Conservation (phyloP, 2,113 vertebrate species). For the Pseudopipra pipra region DNA sequence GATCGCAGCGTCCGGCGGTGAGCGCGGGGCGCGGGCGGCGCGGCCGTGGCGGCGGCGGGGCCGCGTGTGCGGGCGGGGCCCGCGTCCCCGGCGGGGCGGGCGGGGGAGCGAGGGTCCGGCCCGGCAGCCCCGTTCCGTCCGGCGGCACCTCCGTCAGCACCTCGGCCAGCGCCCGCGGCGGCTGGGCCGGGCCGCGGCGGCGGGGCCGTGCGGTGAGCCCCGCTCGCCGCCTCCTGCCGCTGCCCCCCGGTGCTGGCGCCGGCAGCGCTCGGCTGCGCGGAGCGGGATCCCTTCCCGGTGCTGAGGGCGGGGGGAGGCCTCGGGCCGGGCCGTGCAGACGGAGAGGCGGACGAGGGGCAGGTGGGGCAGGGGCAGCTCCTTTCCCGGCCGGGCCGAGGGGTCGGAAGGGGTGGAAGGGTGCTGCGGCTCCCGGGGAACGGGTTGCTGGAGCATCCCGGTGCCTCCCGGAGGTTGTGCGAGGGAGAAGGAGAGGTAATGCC, state of each 20-base stretch:
- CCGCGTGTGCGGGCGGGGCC: no score
- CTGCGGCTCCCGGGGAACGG: background rate
- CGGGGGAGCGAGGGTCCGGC: background rate
- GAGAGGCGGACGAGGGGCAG: background rate
- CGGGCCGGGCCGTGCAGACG: background rate
- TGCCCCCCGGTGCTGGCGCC: background rate
- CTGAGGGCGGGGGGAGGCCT: background rate
- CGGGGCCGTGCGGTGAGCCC: background rate
- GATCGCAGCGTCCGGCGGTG: no score
- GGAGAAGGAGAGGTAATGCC: background rate
- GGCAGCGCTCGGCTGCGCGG: background rate
- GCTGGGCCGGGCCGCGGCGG: background rate
- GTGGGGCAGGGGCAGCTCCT: background rate
- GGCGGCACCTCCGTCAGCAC: background rate
- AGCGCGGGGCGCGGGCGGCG: no score
- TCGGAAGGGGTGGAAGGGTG: rapidly evolving
- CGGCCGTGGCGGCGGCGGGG: no score
- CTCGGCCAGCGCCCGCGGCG: background rate
- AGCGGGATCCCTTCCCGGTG: background rate
- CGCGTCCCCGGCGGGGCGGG: no score
- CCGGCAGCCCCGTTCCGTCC: background rate
- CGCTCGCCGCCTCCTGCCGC: background rate
- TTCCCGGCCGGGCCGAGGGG: no score
- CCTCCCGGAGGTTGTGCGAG: background rate
- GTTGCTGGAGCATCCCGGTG: background rate